phyloP scores from a whole-genome alignment of 2,888 invertebrate species.

The Aplocera efformata region DNA sequence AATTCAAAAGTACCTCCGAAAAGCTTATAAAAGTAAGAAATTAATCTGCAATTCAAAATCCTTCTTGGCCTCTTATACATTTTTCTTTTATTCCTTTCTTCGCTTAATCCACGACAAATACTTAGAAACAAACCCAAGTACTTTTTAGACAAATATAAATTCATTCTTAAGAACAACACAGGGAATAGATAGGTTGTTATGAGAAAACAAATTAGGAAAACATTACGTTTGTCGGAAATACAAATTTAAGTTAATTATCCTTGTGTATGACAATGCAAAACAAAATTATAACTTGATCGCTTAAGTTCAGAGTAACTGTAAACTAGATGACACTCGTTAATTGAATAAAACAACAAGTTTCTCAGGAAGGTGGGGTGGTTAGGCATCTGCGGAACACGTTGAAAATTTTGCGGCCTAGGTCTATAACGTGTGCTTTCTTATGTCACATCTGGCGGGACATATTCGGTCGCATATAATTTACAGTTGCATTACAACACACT shows the following conservation, averaged over 20 bases:
- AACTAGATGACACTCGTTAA: no score
- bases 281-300: no score
- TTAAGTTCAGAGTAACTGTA: no score
- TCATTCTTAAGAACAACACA: constrained; percentile 17
- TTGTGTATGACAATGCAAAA: no score
- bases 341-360: no score
- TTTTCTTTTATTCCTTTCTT: constrained; percentile 44
- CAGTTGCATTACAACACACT: no score
- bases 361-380: no score
- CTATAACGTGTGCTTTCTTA: no score
- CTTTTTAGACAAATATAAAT: constrained; percentile 25
- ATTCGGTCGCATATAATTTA: no score
- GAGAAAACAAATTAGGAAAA: constrained; percentile 10
- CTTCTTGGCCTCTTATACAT: constrained; percentile 48
- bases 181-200: constrained; percentile 10
- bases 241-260: neutral
- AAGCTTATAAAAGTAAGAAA: constrained; percentile 65
- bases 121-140: constrained; percentile 27
- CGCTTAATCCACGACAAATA: constrained; percentile 44
- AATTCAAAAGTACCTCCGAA: constrained; percentile 54
- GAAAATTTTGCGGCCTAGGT: no score
- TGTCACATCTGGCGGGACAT: no score
- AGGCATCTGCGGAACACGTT: no score
- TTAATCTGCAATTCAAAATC: constrained; percentile 70
- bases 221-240: neutral